Evolutionary conservation across 2,888 invertebrate species (phyloP), one percentile per base, ranked within the genome.

Genomic region (Caenorhabditis japonica): DNA sequence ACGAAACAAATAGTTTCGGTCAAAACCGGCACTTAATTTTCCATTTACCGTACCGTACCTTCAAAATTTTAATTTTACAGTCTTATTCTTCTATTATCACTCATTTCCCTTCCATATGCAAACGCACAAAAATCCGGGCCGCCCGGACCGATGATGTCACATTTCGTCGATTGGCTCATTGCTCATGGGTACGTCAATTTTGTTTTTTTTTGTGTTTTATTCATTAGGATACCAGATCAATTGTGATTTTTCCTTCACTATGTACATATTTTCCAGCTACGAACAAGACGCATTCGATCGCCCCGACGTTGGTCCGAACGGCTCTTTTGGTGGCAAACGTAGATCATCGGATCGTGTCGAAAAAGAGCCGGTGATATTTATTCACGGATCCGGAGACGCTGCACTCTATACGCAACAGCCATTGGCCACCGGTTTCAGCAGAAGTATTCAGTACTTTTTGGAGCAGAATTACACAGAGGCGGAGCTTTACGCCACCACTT

Each of bases 401-500:
- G 86, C 86, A 19, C 78, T 86, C 3, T 83, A 85, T 59, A 84
- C 84, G 7, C 86, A 86, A 68, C 84, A 80, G n/a, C 79, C 79
- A 12, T 23, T 80, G 51, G 80, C 80, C 10, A 80, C 80, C 8
- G 80, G 80, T 12, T 80, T 75, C 74, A 76, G 75, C 38, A 30
- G 78, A 39, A 74, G 44, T 34, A 85, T 86, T 41, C 85, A 86
- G 64, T 86, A 86, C 58, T 86, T 86, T 64, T 53, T 86, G 46
- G 86, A 86, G 68, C 86, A 86, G 49, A 86, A 86, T 59, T 86
- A 86, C 75, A 84, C 83, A 3, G 61, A 78, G 51, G 82, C 85
- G 10, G 86, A 86, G 53, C 56, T 86, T 10, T 86, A 86, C 53
- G 80, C 86, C 5, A 86, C 86, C 0, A 86, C 86, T 13, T 86